Evolutionary conservation across 1,140 invertebrate genomes (phyloP).

Genomic region (Temnothorax curvispinosus): DNA sequence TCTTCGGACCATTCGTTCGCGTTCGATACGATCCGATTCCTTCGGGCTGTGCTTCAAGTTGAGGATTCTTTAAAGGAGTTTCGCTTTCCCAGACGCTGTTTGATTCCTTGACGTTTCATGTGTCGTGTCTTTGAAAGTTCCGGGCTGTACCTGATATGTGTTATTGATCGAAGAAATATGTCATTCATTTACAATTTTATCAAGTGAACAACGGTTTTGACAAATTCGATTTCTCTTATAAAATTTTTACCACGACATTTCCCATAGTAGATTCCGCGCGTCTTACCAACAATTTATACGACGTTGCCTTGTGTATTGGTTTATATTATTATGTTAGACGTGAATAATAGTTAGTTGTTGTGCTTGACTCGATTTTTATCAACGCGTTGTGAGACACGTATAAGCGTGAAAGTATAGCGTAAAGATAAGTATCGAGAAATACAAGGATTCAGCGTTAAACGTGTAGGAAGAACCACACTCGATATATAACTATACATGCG

Average conservation of each 20-base stretch:
- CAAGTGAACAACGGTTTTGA: not conserved
- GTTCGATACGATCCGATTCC: conserved; percentile 42
- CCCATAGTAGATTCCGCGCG: not conserved
- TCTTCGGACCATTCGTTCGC: conserved; percentile 30
- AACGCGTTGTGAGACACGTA: not conserved
- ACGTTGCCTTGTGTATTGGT: not conserved
- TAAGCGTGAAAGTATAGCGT: not conserved
- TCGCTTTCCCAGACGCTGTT: not conserved
- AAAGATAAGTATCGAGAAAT: not conserved
- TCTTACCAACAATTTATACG: not conserved
- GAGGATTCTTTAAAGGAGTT: conserved; percentile 26
- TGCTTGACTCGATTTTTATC: not conserved
- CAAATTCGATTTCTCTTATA: not conserved
- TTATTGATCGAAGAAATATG: not conserved
- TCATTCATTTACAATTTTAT: conserved; percentile 8
- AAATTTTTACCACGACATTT: not conserved
- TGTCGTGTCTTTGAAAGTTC: not conserved
- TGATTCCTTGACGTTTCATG: conserved; percentile 1
- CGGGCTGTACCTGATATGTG: not conserved
- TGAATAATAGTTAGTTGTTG: not conserved
- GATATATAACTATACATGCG: not conserved
- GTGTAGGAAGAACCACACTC: not conserved
- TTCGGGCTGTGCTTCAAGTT: conserved; percentile 6
- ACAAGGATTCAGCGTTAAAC: not conserved
- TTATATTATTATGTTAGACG: not conserved